Evolutionary conservation across 2,797 vertebrate genomes (phyloP).

Genomic region (Typhlichthys subterraneus): DNA sequence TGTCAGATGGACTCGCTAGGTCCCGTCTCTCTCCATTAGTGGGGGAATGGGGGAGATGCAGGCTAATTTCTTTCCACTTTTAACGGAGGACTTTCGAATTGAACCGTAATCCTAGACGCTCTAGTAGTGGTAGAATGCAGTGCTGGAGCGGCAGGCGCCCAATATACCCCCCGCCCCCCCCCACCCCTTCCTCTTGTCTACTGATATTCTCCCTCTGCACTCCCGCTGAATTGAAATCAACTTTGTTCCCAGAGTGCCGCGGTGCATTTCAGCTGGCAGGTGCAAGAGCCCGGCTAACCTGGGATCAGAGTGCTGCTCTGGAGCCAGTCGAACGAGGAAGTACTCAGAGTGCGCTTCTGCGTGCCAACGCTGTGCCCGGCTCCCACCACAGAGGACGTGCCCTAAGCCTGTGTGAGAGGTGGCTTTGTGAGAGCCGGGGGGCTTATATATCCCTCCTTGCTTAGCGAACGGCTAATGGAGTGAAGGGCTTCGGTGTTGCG

Average conservation of each 20-base stretch:
- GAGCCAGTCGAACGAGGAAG: conserved; percentile 52
- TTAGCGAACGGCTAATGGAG: conserved; percentile 49
- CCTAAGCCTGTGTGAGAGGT: conserved; percentile 40
- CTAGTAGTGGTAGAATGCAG: conserved; percentile 24
- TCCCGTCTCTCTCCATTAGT: conserved; percentile 42
- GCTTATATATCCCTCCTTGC: conserved; percentile 28
- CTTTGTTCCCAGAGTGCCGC: conserved; percentile 31
- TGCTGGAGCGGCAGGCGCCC: conserved; percentile 68
- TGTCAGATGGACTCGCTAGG: conserved; percentile 34
- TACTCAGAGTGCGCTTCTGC: conserved; percentile 32
- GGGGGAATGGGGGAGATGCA: conserved; percentile 20
- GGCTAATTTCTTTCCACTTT: conserved; percentile 37
- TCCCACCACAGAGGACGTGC: conserved; percentile 30
- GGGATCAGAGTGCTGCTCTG: conserved; percentile 37
- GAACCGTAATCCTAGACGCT: conserved; percentile 58
- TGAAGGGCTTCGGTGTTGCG: conserved; percentile 39
- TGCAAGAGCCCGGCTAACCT: conserved; percentile 39
- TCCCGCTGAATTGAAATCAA: conserved; percentile 56
- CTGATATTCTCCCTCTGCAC: conserved; percentile 49
- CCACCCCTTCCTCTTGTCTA: conserved; percentile 23
- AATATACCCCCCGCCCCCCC: conserved; percentile 32
- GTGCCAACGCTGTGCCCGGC: conserved; percentile 34
- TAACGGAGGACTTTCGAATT: conserved; percentile 45
- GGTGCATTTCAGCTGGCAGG: conserved; percentile 58
- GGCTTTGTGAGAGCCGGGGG: conserved; percentile 49